Evolutionary conservation across 92 coral and sea anemone genomes (phyloP).

Genomic region (Nematostella vectensis): DNA sequence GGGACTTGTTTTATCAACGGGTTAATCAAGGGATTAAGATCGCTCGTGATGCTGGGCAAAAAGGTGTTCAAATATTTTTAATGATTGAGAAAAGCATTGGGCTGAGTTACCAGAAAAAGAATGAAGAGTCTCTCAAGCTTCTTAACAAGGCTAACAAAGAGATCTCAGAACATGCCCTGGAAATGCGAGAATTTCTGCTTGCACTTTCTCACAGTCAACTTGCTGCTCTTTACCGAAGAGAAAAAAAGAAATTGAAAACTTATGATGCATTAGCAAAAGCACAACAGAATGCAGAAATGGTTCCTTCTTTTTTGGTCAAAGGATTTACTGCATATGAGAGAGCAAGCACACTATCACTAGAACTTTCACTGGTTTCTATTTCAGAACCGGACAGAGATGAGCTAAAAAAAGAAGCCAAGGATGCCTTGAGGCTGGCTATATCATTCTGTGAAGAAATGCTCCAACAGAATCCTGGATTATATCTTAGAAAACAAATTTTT

Average conservation of each 20-base stretch:
- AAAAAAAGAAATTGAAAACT: conserved; percentile 29
- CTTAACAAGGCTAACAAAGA: conserved; percentile 18
- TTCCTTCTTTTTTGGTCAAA: conserved; percentile 18
- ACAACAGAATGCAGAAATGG: conserved; percentile 15
- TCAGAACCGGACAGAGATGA: background rate
- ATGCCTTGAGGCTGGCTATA: conserved; percentile 30
- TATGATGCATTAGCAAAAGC: conserved; percentile 13
- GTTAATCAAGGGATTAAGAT: background rate
- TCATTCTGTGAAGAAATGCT: conserved; percentile 18
- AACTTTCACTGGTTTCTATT: background rate
- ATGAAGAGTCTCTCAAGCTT: conserved; percentile 9
- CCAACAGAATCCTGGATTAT: conserved; percentile 11
- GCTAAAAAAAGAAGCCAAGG: background rate
- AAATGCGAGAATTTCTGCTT: conserved; percentile 13
- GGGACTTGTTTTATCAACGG: conserved; percentile 17
- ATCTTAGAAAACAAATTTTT: conserved; percentile 39
- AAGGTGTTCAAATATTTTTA: conserved; percentile 14
- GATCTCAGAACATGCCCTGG: conserved; percentile 3
- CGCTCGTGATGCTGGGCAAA: background rate
- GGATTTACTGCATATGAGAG: conserved; percentile 38
- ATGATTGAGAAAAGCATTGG: conserved; percentile 36
- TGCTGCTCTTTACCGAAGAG: conserved; percentile 46
- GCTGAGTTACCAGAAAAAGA: conserved; percentile 33
- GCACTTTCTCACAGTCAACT: conserved; percentile 30
- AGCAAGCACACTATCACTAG: conserved; percentile 41